These are phyloP conservation scores for Myotis davidii DNA, from an alignment of 2,113 vertebrate genomes.

Conservation along the genomic window DNA sequence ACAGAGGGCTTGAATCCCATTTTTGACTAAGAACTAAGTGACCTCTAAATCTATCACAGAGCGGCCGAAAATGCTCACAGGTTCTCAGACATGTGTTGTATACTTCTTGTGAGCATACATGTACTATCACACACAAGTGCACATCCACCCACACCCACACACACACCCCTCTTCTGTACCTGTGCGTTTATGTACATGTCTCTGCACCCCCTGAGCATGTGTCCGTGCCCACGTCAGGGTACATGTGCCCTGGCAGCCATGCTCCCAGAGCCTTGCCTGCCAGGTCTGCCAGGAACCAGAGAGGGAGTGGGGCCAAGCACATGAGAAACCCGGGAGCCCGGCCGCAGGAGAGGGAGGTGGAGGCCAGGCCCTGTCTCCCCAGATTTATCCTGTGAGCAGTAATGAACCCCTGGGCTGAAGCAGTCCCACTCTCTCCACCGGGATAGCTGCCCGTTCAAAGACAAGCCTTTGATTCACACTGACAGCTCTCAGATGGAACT, in stretches of 20 bases:
- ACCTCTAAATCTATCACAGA: neutral
- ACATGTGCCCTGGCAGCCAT: neutral
- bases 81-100: neutral
- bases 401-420: constrained; percentile 80
- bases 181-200: neutral
- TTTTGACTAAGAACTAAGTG: neutral
- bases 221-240: neutral
- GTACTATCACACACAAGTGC: neutral
- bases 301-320: neutral
- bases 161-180: neutral
- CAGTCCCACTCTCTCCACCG: constrained; percentile 72
- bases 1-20: neutral
- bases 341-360: neutral
- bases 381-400: constrained; percentile 79
- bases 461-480: constrained; percentile 83
- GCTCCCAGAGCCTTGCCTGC: neutral
- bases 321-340: neutral
- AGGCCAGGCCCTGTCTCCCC: constrained; percentile 76
- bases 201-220: neutral
- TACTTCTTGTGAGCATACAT: neutral
- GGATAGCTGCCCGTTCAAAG: constrained; percentile 83
- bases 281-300: neutral
- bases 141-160: neutral
- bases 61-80: neutral
- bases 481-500: constrained; percentile 88